Evolutionary conservation across 2,888 invertebrate species (phyloP), one percentile per base, ranked within the genome.

Genomic region (Torymus tubicola): DNA sequence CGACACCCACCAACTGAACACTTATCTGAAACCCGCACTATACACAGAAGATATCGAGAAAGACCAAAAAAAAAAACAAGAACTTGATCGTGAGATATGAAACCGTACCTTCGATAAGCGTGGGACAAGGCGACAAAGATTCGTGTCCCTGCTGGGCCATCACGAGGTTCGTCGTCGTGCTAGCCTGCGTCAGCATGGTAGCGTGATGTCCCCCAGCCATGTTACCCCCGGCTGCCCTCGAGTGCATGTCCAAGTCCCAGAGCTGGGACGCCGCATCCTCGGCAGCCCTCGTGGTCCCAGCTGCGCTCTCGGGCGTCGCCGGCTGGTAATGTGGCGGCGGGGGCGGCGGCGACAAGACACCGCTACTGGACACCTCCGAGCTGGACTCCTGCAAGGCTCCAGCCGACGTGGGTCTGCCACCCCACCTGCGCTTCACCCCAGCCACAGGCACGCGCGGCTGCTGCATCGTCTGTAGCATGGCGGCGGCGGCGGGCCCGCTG

Each of bases 171-270:
- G 81, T 67, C 13, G 64, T 80, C 12, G 68, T 74, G 58, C 52
- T 73, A 10, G 63, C 73, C 2, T 64, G 18, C 5, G 70, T 31
- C 31, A 75, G 57, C 0, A 55, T 61, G 53, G 68, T 52, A 82
- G 65, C 80, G 82, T 31, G 75, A 31, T 31, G 31, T 31, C 31
- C 31, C 8, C 31, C 31, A 3, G 3, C 31, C 0, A 31, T 31
- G 8, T 31, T 3, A 5, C 31, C 31, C 1, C 69, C 65, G 55
- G 68, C 18, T 21, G 75, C 80, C 16, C 88, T 87, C 1, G 87
- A 84, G 74, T 93, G 93, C 74, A 93, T 89, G 87, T 94, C 94
- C 87, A 94, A 89, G 87, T 96, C 96, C 96, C 96, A 97, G 85
- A 96, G 93, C 88, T 96, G 96, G 2, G 31, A 31, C 2, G 31